Conservation (phyloP, 1,140 invertebrate genomes). For the Lucilia cuprina region DNA sequence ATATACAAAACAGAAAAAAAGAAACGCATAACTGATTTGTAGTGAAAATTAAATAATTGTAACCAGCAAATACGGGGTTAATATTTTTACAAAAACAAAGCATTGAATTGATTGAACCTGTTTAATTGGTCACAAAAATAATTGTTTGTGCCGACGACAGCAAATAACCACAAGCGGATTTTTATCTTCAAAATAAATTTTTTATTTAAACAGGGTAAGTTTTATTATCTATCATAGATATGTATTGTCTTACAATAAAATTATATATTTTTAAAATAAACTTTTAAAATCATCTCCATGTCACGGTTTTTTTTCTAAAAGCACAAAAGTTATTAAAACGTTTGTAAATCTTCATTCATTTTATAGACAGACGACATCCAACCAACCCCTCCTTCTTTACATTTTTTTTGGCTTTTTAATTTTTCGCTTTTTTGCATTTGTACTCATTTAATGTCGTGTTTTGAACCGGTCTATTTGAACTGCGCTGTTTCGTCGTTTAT, state of each 20-base stretch:
- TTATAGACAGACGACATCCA: background rate
- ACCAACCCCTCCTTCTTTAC: background rate
- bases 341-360: background rate
- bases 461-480: conserved; percentile 11
- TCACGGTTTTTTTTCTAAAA: too few relatives aligned
- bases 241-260: too few relatives aligned
- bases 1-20: background rate
- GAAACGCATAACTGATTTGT: background rate
- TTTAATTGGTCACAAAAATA: background rate
- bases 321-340: background rate
- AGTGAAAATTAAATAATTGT: background rate
- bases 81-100: background rate
- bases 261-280: too few relatives aligned
- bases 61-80: background rate
- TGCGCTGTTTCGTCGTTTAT: background rate
- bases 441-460: background rate
- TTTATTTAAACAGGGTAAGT: conserved; percentile 17
- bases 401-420: background rate
- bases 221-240: background rate
- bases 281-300: too few relatives aligned
- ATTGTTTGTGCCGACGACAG: background rate
- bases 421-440: background rate
- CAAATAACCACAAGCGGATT: background rate
- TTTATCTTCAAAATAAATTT: background rate
- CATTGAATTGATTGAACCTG: background rate